Conservation (phyloP, 2,888 invertebrate genomes). For the Microctonus hyperodae region DNA sequence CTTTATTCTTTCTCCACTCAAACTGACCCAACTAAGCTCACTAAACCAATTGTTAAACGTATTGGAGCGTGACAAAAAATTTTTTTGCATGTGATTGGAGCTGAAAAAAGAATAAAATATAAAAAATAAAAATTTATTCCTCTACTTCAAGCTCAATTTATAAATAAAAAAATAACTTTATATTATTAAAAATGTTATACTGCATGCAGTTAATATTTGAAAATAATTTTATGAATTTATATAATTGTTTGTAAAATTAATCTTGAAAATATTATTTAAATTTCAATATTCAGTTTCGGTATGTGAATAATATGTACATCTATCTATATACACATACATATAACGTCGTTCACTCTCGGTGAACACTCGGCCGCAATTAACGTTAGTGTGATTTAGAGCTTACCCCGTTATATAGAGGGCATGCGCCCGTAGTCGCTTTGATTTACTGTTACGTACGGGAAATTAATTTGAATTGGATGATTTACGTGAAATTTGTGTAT, state of each 20-base stretch:
- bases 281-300: constrained; percentile 47
- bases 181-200: too few species aligned
- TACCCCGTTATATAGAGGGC: constrained; percentile 27
- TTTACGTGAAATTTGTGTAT: constrained; percentile 54
- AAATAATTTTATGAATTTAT: too few species aligned
- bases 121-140: neutral
- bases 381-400: constrained; percentile 51
- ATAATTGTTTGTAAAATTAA: too few species aligned
- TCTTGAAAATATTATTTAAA: too few species aligned
- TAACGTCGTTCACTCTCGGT: constrained; percentile 39
- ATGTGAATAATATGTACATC: constrained; percentile 43
- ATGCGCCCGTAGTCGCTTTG: constrained; percentile 42
- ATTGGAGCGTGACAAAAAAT: constrained; percentile 17
- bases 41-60: constrained; percentile 31
- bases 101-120: neutral
- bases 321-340: neutral
- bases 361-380: constrained; percentile 52
- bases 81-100: constrained; percentile 9
- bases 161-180: too few species aligned
- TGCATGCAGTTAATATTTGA: too few species aligned
- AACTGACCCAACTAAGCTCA: constrained; percentile 52
- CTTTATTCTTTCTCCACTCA: constrained; percentile 39
- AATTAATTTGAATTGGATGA: constrained; percentile 61
- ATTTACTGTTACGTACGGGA: constrained; percentile 49
- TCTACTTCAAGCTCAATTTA: too few species aligned